A percentile compares a stretch with the other conserved stretches of the same genome.
Conservation (phyloP, 2,113 vertebrate species). For the Urocitellus parryii region DNA sequence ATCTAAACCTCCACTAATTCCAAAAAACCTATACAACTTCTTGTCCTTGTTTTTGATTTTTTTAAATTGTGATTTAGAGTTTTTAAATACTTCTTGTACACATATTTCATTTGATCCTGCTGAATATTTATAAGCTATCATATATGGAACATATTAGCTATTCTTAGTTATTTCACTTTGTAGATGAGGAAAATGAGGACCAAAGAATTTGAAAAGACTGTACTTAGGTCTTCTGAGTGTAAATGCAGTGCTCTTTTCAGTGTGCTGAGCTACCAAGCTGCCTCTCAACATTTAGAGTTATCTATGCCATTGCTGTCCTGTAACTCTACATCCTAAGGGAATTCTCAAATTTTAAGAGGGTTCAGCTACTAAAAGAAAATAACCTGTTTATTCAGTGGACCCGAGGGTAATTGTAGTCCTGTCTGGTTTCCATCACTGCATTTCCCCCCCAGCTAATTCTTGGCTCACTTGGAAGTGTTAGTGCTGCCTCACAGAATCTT, state of each 20-base stretch:
- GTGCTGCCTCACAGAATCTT: slow-evolving; percentile 62
- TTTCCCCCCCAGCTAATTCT: slow-evolving; percentile 40
- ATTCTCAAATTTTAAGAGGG: slow-evolving; percentile 69
- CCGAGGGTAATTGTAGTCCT: slow-evolving; percentile 51
- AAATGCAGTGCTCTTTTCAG: background rate
- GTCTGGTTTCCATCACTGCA: slow-evolving; percentile 43
- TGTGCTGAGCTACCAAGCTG: background rate
- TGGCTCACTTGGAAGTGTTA: slow-evolving; percentile 68
- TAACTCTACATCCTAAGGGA: slow-evolving; percentile 55
- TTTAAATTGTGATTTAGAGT: background rate
- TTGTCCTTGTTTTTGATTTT: slow-evolving; percentile 10
- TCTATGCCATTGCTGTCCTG: slow-evolving; percentile 50
- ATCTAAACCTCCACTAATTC: background rate
- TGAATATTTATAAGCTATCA: background rate
- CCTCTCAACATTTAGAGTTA: slow-evolving; percentile 46
- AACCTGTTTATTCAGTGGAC: slow-evolving; percentile 41
- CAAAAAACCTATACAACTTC: background rate
- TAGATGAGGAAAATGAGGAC: slow-evolving; percentile 7
- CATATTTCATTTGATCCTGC: background rate
- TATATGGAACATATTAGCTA: background rate
- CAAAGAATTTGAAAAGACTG: slow-evolving; percentile 10
- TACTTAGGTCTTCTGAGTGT: background rate
- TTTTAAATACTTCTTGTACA: slow-evolving; percentile 1
- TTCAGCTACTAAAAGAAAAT: slow-evolving; percentile 64
- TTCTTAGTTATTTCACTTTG: background rate